Conservation (phyloP, 1,140 invertebrate genomes). For the Magallana gigas region DNA sequence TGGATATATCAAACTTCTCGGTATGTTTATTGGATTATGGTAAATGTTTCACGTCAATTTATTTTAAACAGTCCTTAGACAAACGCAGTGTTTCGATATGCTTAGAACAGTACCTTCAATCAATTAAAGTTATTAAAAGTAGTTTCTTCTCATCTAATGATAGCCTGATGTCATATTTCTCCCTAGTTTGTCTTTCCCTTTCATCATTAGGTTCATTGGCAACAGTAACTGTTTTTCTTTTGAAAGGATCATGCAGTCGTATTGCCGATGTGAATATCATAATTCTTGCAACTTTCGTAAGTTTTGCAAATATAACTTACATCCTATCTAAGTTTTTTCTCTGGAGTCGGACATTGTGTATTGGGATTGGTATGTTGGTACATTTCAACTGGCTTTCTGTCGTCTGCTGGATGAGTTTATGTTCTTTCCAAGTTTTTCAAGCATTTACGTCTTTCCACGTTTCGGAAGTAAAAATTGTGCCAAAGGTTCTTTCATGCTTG, state of each 20-base stretch:
- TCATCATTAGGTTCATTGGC: neutral
- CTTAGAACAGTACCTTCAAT: neutral
- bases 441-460: neutral
- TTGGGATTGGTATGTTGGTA: neutral
- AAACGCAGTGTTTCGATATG: slow-evolving; percentile 14
- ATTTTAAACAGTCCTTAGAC: neutral
- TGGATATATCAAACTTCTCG: slow-evolving; percentile 5
- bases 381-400: slow-evolving; percentile 12
- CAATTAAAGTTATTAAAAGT: neutral
- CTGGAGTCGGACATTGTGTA: neutral
- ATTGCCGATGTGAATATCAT: slow-evolving; percentile 1
- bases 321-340: slow-evolving; percentile 15
- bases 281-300: neutral
- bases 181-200: neutral
- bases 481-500: neutral
- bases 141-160: neutral
- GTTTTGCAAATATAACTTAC: slow-evolving; percentile 3
- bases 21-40: neutral
- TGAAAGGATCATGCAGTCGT: neutral
- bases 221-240: neutral
- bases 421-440: slow-evolving; percentile 17
- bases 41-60: neutral
- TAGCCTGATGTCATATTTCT: neutral
- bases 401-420: slow-evolving; percentile 27
- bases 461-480: neutral